These are phyloP conservation scores for Pygoscelis antarcticus DNA, from an alignment of 2,113 vertebrate species.

Conservation along the genomic window DNA sequence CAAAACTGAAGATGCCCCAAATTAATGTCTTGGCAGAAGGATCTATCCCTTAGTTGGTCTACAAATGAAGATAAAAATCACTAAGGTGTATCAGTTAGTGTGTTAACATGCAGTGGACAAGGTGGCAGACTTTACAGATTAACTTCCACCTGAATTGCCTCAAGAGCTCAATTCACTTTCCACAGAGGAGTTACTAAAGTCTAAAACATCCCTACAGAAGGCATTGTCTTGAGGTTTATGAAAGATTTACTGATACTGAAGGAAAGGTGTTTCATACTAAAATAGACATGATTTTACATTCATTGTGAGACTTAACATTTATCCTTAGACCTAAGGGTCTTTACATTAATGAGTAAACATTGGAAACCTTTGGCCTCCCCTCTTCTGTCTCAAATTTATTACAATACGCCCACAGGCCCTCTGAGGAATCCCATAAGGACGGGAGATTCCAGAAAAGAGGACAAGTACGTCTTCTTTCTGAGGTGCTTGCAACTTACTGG, in stretches of 20 bases:
- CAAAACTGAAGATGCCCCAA: neutral
- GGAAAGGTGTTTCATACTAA: neutral
- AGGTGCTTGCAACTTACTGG: neutral
- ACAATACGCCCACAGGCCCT: neutral
- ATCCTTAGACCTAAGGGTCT: neutral
- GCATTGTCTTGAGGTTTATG: neutral
- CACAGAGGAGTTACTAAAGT: neutral
- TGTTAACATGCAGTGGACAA: neutral
- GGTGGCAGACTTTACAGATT: neutral
- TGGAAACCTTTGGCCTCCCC: neutral
- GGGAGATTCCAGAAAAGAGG: neutral
- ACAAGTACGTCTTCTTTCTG: neutral
- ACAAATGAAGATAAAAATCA: neutral
- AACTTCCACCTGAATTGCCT: neutral
- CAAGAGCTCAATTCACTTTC: neutral
- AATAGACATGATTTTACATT: neutral
- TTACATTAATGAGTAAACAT: neutral
- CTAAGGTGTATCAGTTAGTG: neutral
- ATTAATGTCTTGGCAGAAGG: neutral
- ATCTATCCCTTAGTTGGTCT: neutral
- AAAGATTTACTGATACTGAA: neutral
- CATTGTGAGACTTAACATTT: neutral
- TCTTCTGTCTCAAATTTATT: neutral
- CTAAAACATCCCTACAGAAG: neutral
- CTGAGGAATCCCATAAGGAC: neutral